Evolutionary conservation across 2,113 vertebrate species (phyloP).

Genomic region (Coracopsis vasa): DNA sequence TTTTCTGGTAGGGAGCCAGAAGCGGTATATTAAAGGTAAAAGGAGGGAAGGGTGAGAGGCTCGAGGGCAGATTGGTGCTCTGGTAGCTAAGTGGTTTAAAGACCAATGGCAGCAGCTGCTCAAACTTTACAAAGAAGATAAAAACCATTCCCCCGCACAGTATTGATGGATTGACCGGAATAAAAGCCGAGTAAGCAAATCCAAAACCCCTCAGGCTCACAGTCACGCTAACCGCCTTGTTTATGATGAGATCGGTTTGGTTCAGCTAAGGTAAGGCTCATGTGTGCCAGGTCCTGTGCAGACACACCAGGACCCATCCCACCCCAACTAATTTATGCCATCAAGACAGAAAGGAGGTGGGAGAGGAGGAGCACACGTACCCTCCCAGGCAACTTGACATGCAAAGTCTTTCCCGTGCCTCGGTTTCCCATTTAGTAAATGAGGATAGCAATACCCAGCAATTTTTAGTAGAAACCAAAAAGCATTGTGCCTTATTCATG

Average conservation of each 20-base stretch:
- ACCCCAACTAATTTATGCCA: not conserved
- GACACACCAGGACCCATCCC: not conserved
- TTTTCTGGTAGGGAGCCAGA: not conserved
- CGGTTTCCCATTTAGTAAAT: not conserved
- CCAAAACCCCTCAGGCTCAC: not conserved
- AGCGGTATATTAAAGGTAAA: not conserved
- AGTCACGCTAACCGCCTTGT: accelerated
- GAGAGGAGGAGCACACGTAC: not conserved
- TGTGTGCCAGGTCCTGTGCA: not conserved
- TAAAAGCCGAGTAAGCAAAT: not conserved
- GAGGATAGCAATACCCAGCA: not conserved
- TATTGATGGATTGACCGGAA: not conserved
- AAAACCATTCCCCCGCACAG: not conserved
- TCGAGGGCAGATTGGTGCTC: not conserved
- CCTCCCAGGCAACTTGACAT: not conserved
- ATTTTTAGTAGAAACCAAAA: not conserved
- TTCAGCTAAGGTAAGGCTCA: not conserved
- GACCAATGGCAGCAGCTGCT: not conserved
- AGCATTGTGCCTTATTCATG: not conserved
- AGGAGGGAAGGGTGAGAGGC: not conserved
- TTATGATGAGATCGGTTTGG: not conserved
- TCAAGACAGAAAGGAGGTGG: not conserved
- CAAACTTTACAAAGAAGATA: not conserved
- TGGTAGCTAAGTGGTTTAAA: not conserved
- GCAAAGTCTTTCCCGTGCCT: not conserved